phyloP scores from a whole-genome alignment of 2,797 vertebrate species.

The Avahi laniger region DNA sequence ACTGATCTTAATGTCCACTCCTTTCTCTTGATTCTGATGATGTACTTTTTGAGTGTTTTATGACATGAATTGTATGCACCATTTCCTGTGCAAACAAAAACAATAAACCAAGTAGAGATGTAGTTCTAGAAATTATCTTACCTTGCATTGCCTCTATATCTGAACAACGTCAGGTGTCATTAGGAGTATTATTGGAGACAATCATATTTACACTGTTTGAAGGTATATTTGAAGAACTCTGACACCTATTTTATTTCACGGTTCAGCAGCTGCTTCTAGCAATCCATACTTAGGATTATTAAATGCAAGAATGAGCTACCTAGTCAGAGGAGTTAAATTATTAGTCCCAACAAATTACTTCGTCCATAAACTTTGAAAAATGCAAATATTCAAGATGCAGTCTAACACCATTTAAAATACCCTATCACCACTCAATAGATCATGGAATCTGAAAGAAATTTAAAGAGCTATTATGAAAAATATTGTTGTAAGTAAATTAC shows the following conservation, averaged over 20 bases:
- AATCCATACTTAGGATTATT: conserved; percentile 6
- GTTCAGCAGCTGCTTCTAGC: neutral
- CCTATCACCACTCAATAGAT: neutral
- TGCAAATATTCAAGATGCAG: neutral
- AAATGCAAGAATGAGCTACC: neutral
- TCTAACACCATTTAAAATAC: neutral
- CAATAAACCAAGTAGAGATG: neutral
- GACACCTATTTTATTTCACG: neutral
- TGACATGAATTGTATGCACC: conserved; percentile 61
- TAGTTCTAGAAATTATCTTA: neutral
- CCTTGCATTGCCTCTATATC: neutral
- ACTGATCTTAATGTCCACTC: conserved; percentile 69
- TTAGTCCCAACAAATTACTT: conserved; percentile 2
- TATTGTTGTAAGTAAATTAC: neutral
- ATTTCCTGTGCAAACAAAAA: conserved; percentile 36
- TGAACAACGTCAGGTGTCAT: neutral
- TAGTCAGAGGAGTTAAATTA: neutral
- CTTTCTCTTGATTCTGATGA: conserved; percentile 70
- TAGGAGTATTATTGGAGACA: neutral
- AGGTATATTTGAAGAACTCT: neutral
- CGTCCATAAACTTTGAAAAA: neutral
- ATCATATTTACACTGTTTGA: neutral
- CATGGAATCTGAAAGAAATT: neutral
- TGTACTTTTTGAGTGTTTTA: conserved; percentile 72
- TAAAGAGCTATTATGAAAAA: neutral